These are phyloP conservation scores for Ectropis crepuscularia DNA, from an alignment of 2,888 invertebrate genomes.

Conservation along the genomic window DNA sequence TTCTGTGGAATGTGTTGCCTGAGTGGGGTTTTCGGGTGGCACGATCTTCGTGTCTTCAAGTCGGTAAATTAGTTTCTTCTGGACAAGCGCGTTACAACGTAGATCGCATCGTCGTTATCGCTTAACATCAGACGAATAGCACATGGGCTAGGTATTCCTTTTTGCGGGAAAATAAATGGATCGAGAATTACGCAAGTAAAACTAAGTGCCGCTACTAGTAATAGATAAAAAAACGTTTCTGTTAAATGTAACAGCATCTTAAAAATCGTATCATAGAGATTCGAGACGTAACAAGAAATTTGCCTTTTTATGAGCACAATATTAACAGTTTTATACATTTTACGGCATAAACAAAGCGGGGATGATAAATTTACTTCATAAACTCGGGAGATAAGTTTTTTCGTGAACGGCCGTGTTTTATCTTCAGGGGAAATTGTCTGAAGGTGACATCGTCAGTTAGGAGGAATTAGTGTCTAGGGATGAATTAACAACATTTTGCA, in stretches of 20 bases:
- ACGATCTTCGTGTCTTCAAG: too few relatives aligned
- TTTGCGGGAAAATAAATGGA: too few relatives aligned
- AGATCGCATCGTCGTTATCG: too few relatives aligned
- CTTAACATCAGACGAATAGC: too few relatives aligned
- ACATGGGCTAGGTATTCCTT: too few relatives aligned
- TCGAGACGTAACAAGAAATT: slow-evolving; percentile 15
- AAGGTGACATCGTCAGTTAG: slow-evolving; percentile 21
- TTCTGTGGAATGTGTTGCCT: too few relatives aligned
- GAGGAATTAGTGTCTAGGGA: slow-evolving; percentile 20
- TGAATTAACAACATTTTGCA: slow-evolving; percentile 22
- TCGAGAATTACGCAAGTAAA: too few relatives aligned
- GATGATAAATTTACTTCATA: slow-evolving; percentile 25
- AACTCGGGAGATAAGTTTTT: slow-evolving; percentile 23
- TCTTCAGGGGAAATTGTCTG: slow-evolving; percentile 25
- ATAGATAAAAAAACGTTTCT: neutral
- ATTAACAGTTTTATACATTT: slow-evolving; percentile 18
- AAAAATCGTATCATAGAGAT: neutral
- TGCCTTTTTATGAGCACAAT: slow-evolving; percentile 4
- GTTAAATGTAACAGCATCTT: neutral
- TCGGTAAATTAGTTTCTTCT: too few relatives aligned
- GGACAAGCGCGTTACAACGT: too few relatives aligned
- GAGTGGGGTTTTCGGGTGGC: too few relatives aligned
- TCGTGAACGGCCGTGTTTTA: slow-evolving; percentile 24
- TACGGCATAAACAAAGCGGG: slow-evolving; percentile 20
- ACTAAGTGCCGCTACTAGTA: too few relatives aligned